phyloP scores from a whole-genome alignment of 2,797 vertebrate species.

The Fistularia tabacaria region DNA sequence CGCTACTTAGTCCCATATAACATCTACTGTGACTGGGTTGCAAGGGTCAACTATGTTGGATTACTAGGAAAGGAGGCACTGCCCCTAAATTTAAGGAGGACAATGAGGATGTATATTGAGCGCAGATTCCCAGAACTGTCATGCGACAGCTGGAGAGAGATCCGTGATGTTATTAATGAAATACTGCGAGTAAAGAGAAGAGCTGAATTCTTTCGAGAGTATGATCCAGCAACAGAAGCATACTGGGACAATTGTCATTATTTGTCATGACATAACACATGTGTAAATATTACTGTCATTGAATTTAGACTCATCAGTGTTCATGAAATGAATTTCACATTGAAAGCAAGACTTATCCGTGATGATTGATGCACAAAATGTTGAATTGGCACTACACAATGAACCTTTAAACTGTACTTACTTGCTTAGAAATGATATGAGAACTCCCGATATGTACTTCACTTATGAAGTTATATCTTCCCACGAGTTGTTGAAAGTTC shows the following conservation, averaged over 20 bases:
- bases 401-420: slow-evolving; percentile 10
- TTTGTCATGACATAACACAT: slow-evolving; percentile 21
- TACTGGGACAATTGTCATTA: slow-evolving; percentile 64
- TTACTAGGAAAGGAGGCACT: slow-evolving; percentile 66
- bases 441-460: slow-evolving; percentile 20
- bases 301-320: slow-evolving; percentile 11
- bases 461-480: slow-evolving; percentile 13
- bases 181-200: slow-evolving; percentile 67
- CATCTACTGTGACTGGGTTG: slow-evolving; percentile 65
- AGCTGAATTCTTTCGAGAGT: slow-evolving; percentile 62
- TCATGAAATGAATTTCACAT: slow-evolving; percentile 19
- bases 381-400: slow-evolving; percentile 6
- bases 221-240: slow-evolving; percentile 45
- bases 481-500: slow-evolving; percentile 26
- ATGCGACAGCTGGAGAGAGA: slow-evolving; percentile 63
- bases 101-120: slow-evolving; percentile 63
- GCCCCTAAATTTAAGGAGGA: slow-evolving; percentile 61
- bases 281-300: slow-evolving; percentile 16
- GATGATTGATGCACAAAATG: slow-evolving; percentile 10
- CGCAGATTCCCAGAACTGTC: slow-evolving; percentile 59
- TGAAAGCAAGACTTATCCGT: slow-evolving; percentile 13
- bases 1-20: slow-evolving; percentile 70
- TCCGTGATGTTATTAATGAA: slow-evolving; percentile 70
- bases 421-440: slow-evolving; percentile 24
- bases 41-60: slow-evolving; percentile 69